phyloP scores from a whole-genome alignment of 2,888 invertebrate species.

The Mesoligia furuncula region DNA sequence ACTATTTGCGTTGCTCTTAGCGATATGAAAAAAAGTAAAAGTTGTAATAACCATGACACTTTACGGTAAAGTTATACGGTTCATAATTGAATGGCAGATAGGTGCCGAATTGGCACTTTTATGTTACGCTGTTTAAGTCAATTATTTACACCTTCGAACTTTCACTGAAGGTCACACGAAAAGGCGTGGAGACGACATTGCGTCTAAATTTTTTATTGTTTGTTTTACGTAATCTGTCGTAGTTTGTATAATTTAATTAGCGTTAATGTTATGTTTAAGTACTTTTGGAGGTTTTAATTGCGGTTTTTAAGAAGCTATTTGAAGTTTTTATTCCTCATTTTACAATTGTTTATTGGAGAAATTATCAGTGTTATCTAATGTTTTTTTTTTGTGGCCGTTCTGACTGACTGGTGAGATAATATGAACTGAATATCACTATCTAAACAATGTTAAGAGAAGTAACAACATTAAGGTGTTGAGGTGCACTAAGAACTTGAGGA shows the following conservation, averaged over 20 bases:
- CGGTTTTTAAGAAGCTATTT: background rate
- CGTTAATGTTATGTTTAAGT: conserved; percentile 24
- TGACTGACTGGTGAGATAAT: background rate
- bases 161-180: conserved; percentile 85
- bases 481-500: background rate
- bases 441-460: background rate
- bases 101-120: conserved; percentile 68
- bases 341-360: conserved; percentile 7
- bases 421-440: background rate
- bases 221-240: conserved; percentile 53
- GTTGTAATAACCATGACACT: conserved; percentile 63
- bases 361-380: conserved; percentile 8
- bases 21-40: conserved; percentile 78
- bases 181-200: conserved; percentile 63
- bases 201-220: conserved; percentile 36
- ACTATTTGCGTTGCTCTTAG: conserved; percentile 72
- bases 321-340: conserved; percentile 10
- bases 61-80: conserved; percentile 68
- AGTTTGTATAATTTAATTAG: conserved; percentile 39
- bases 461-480: too few species aligned
- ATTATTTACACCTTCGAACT: conserved; percentile 75
- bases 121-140: conserved; percentile 78
- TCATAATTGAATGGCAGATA: conserved; percentile 63
- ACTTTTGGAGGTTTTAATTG: conserved; percentile 23
- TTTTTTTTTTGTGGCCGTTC: background rate